Evolutionary conservation across 2,888 invertebrate genomes (phyloP).

Genomic region (Xylocampa areola): DNA sequence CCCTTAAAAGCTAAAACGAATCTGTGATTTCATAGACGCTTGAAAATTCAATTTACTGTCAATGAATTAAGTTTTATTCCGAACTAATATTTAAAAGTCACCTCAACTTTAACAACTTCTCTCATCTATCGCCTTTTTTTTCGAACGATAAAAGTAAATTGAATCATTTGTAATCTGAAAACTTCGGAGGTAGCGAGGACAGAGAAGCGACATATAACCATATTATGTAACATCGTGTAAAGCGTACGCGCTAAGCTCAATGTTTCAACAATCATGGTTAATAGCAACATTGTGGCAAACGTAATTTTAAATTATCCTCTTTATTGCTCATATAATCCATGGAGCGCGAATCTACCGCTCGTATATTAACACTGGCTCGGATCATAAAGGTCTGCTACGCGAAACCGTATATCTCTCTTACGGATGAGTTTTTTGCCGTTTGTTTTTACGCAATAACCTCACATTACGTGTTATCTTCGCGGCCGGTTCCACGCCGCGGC

Average conservation of each 20-base stretch:
- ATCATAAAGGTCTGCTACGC: slow-evolving; percentile 81
- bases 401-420: slow-evolving; percentile 80
- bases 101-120: slow-evolving; percentile 44
- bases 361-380: slow-evolving; percentile 78
- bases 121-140: slow-evolving; percentile 55
- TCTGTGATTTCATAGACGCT: slow-evolving; percentile 38
- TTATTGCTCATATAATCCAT: slow-evolving; percentile 83
- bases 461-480: slow-evolving; percentile 83
- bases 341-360: slow-evolving; percentile 78
- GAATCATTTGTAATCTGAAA: slow-evolving; percentile 58
- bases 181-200: slow-evolving; percentile 46
- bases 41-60: slow-evolving; percentile 52
- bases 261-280: slow-evolving; percentile 74
- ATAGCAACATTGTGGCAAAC: slow-evolving; percentile 79
- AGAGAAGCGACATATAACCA: slow-evolving; percentile 33
- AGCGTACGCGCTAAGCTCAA: slow-evolving; percentile 54
- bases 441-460: slow-evolving; percentile 86
- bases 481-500: slow-evolving; percentile 80
- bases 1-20: slow-evolving; percentile 42
- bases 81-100: slow-evolving; percentile 43
- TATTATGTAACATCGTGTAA: slow-evolving; percentile 55
- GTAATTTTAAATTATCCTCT: slow-evolving; percentile 85
- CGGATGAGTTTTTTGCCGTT: slow-evolving; percentile 81
- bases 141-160: slow-evolving; percentile 59
- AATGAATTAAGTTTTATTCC: slow-evolving; percentile 40